Percentiles rank a stretch among this genome's conserved stretches.
Conservation (phyloP, 2,113 vertebrate species). For the Paradisaea rubra region DNA sequence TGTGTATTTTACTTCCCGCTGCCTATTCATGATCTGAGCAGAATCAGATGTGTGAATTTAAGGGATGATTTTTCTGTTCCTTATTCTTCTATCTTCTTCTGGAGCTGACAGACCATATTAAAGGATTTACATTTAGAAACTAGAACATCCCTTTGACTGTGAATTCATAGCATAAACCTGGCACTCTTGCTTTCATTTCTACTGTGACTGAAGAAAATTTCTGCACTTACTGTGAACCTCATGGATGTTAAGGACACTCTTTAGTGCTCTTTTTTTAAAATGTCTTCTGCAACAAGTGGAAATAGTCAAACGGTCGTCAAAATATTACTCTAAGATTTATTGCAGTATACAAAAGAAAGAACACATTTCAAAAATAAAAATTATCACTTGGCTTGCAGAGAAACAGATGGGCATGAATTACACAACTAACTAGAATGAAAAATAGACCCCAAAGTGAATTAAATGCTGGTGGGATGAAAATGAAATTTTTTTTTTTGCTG, state of each 20-base stretch:
- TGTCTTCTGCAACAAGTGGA: not conserved
- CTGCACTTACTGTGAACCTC: not conserved
- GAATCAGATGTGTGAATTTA: not conserved
- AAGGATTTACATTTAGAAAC: conserved; percentile 46
- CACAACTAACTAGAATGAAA: conserved; percentile 37
- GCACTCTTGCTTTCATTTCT: conserved; percentile 13
- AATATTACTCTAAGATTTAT: conserved; percentile 21
- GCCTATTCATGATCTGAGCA: not conserved
- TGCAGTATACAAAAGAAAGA: conserved; percentile 16
- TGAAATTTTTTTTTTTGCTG: not conserved
- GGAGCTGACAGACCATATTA: not conserved
- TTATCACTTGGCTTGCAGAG: not conserved
- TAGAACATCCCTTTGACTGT: conserved; percentile 13
- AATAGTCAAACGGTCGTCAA: not conserved
- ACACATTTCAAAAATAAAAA: conserved; percentile 33
- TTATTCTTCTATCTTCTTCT: not conserved
- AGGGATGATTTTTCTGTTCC: not conserved
- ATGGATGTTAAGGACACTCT: not conserved
- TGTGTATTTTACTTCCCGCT: not conserved
- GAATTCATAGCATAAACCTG: not conserved
- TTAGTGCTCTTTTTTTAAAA: not conserved
- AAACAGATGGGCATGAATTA: conserved; percentile 57
- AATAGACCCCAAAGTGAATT: conserved; percentile 26
- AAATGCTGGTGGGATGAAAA: conserved; percentile 24
- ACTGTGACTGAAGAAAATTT: not conserved